Evolutionary conservation across 2,888 invertebrate species (phyloP), one percentile per base, ranked within the genome.

Genomic region (Drosophila percnosoma): DNA sequence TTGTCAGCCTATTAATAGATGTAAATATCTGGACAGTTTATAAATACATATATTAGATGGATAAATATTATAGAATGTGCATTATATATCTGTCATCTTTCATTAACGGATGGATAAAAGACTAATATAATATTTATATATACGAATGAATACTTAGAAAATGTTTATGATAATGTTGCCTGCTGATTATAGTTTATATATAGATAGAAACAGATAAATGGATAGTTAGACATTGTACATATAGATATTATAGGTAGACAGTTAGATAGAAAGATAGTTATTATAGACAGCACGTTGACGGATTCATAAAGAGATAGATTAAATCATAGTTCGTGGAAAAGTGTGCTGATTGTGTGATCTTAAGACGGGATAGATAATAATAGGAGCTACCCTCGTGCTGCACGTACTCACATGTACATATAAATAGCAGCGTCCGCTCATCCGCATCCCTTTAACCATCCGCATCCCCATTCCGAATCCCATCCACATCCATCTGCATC

Each of bases 361-460:
- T 21, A 29, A 29, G 29, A n/a, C 15, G 29, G 15, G 15, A 8
- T 13, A 15, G 4, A 31, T 31, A 31, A 40, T 42, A 31, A 42
- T 11, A 24, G 10, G 31, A 70, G 27, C 60, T 38, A 18, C 80
- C 66, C 82, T 64, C 70, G 74, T 31, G 15, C 24, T 21, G 51
- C 40, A 53, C 48, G 36, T 68, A 67, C 77, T 71, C 64, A 66
- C 78, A 67, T 80, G 68, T 64, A 71, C 78, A 71, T 80, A 61
- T 53, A 53, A 62, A 53, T 33, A 48, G 55, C 49, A 36, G 31
- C 38, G 11, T 38, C 27, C 57, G 45, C 57, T 53, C 40, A 63
- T 42, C 38, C 63, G 45, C 64, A 55, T 45, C 6, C 45, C 21
- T 21, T 11, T 21, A 11, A 1, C n/a, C 7, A 45, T 7, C 7